Percentiles rank a stretch among this genome's conserved stretches.
These are phyloP conservation scores for Podiceps cristatus DNA, from an alignment of 2,113 vertebrate genomes.

Conservation along the genomic window DNA sequence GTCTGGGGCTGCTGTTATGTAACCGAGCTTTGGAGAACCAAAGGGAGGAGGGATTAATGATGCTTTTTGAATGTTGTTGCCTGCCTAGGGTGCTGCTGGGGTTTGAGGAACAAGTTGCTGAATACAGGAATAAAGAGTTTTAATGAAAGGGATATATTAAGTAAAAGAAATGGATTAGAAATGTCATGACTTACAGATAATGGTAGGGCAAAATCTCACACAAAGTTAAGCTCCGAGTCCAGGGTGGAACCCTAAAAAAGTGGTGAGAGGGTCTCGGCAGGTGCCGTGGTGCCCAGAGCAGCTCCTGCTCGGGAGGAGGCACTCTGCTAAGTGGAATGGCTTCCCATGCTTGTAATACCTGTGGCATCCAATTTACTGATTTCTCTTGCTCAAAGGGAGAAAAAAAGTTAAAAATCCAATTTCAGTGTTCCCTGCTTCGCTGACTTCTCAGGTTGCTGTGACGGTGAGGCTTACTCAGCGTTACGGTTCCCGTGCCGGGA, in stretches of 20 bases:
- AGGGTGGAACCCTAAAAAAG: neutral
- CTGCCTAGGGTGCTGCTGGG: neutral
- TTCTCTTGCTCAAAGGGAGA: neutral
- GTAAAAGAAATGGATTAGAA: neutral
- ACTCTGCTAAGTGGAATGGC: neutral
- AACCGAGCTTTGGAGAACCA: neutral
- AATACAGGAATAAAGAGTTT: neutral
- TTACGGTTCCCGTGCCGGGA: neutral
- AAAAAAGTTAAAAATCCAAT: neutral
- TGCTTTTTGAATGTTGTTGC: neutral
- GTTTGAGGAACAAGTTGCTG: neutral
- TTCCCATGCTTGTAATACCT: neutral
- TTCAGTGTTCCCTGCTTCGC: fast-evolving
- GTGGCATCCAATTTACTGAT: neutral
- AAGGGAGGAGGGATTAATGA: neutral
- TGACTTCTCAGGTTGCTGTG: neutral
- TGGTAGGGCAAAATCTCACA: neutral
- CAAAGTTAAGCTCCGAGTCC: neutral
- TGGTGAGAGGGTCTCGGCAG: neutral
- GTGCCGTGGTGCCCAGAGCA: neutral
- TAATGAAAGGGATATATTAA: neutral
- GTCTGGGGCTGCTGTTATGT: neutral
- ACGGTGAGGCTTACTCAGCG: fast-evolving
- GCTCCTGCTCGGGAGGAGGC: neutral
- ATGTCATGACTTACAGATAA: neutral